Percentiles rank a stretch among this genome's conserved stretches.
phyloP scores from a whole-genome alignment of 1,140 invertebrate species.

The Lamellibrachia luymesi region DNA sequence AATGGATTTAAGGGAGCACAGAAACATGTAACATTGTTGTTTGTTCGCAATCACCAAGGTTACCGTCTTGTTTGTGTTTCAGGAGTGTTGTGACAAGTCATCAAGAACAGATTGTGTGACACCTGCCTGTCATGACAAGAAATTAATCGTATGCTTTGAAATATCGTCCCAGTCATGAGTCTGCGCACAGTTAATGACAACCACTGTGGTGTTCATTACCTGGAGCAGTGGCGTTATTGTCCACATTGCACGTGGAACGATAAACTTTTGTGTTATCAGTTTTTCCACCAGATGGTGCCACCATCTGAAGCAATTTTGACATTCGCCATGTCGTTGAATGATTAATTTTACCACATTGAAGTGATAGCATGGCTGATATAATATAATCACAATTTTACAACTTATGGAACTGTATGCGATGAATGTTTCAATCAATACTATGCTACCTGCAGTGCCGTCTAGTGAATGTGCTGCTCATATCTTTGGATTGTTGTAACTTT shows the following conservation, averaged over 20 bases:
- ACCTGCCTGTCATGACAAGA: neutral
- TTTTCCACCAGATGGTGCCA: neutral
- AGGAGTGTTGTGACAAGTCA: neutral
- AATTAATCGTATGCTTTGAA: neutral
- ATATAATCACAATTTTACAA: neutral
- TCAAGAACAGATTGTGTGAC: neutral
- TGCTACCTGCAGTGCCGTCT: neutral
- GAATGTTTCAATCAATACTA: neutral
- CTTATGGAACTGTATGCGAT: neutral
- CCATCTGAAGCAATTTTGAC: no score
- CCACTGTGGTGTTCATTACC: neutral
- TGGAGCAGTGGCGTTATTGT: neutral
- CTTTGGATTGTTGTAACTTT: neutral
- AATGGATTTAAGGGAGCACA: neutral
- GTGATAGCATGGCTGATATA: neutral
- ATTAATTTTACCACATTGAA: neutral
- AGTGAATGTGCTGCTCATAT: neutral
- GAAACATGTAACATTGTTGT: neutral
- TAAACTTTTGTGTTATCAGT: neutral
- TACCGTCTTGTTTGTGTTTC: neutral
- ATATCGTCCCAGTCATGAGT: neutral
- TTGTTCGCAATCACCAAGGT: neutral
- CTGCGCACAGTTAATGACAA: neutral
- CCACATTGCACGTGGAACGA: neutral
- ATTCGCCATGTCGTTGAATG: neutral